Percentiles rank a stretch among this genome's conserved stretches.
Conservation (phyloP, 1,140 invertebrate species). For the Zeugodacus cucurbitae region DNA sequence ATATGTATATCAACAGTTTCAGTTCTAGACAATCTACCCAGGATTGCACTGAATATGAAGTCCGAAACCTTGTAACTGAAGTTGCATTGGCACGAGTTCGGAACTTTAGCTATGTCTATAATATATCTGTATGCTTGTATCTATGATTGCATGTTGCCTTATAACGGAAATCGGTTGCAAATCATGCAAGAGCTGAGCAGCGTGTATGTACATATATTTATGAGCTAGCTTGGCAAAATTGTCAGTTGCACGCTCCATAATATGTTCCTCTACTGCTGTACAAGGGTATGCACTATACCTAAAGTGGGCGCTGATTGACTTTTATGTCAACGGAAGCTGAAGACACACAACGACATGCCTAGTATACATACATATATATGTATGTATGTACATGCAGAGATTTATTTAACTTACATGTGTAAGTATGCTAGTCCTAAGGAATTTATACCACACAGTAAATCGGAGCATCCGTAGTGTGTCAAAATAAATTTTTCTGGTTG, state of each 20-base stretch:
- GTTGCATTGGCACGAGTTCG: too few species aligned
- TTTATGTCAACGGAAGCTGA: slow-evolving; percentile 8
- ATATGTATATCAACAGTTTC: background rate
- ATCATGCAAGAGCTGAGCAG: background rate
- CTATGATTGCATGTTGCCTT: too few species aligned
- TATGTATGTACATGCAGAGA: background rate
- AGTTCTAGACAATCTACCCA: too few species aligned
- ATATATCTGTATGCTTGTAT: too few species aligned
- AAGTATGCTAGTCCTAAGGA: too few species aligned
- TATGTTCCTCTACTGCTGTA: background rate
- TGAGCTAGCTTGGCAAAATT: background rate
- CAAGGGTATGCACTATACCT: background rate
- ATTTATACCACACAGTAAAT: too few species aligned
- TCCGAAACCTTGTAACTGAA: background rate
- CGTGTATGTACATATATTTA: too few species aligned
- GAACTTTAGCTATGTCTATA: too few species aligned
- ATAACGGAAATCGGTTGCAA: background rate
- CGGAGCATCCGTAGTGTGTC: too few species aligned
- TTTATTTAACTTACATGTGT: background rate
- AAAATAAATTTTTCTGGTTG: too few species aligned
- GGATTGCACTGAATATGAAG: too few species aligned
- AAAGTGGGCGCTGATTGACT: background rate
- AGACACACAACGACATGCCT: background rate
- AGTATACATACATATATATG: background rate
- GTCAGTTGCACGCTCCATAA: background rate